Conservation (phyloP, 1,140 invertebrate genomes). For the Ceratoteleas bidentatus region DNA sequence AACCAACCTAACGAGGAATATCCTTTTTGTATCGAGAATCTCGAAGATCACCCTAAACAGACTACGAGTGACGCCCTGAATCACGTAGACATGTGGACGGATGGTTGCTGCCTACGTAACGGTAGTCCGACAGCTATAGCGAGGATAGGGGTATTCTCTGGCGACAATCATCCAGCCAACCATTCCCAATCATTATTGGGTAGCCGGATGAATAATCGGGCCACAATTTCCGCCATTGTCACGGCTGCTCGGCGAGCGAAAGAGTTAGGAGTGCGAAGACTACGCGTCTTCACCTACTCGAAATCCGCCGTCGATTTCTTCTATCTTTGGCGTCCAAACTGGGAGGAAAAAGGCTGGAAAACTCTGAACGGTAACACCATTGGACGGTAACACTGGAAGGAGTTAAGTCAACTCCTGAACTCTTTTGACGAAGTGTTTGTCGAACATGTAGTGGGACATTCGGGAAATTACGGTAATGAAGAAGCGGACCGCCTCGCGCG, state of each 20-base stretch:
- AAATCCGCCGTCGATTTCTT: no score
- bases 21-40: no score
- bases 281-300: constrained; percentile 13
- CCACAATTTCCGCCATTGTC: constrained; percentile 11
- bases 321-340: background rate
- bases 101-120: constrained; percentile 12
- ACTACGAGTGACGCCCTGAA: background rate
- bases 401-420: background rate
- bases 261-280: background rate
- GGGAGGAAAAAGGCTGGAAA: background rate
- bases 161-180: background rate
- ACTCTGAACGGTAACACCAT: background rate
- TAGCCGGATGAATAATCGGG: constrained; percentile 8
- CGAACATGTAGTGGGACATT: background rate
- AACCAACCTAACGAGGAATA: no score
- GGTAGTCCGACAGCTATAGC: background rate
- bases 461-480: background rate
- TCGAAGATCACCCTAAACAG: background rate
- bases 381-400: background rate
- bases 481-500: background rate
- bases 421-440: background rate
- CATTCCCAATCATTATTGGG: background rate
- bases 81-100: background rate
- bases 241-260: background rate
- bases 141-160: constrained; percentile 12